Evolutionary conservation across 2,797 vertebrate genomes (phyloP), one percentile per base, ranked within the genome.

Genomic region (Dallia pectoralis): DNA sequence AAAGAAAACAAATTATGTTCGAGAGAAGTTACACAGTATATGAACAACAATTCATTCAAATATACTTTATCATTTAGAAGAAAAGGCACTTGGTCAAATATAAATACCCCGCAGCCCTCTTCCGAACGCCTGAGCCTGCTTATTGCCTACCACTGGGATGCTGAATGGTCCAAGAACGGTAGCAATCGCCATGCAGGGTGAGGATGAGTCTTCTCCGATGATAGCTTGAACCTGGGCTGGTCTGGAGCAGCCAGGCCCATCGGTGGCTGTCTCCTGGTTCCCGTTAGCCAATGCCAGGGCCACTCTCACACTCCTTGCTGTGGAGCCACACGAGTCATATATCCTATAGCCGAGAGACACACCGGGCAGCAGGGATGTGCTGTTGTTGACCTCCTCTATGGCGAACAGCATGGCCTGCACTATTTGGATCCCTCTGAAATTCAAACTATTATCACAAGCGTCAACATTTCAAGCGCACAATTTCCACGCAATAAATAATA

Each of bases 321-420:
- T 82, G 3, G 90, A 91, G 14, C 87, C 81, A 61, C 91, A 93
- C 6, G 74, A 29, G 33, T 93, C 89, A 69, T 87, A 91, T 7
- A 93, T 86, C 59, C 79, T 87, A 53, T 90, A 92, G 0, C 92
- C 92, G 12, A 93, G 70, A 65, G 83, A 78, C 32, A 91, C 40
- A 1, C 83, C 85, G 3, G 90, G 91, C 73, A 93, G 79, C n/a
- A 93, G 72, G 22, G 86, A 75, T 51, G 88, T 85, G 56, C 84
- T 90, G 79, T 92, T 92, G 76, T 92, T 92, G 16, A 93, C 93
- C 76, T 93, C 91, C 56, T 89, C 89, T 19, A 92, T 84, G 32
- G 91, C 91, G 81, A 91, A 93, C 2, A 90, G 70, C 91, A 92
- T 87, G 2, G 91, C 79, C 69, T 91, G 90, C 14, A 87, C 81